phyloP scores from a whole-genome alignment of 2,797 vertebrate genomes.

The Pipistrellus kuhlii region DNA sequence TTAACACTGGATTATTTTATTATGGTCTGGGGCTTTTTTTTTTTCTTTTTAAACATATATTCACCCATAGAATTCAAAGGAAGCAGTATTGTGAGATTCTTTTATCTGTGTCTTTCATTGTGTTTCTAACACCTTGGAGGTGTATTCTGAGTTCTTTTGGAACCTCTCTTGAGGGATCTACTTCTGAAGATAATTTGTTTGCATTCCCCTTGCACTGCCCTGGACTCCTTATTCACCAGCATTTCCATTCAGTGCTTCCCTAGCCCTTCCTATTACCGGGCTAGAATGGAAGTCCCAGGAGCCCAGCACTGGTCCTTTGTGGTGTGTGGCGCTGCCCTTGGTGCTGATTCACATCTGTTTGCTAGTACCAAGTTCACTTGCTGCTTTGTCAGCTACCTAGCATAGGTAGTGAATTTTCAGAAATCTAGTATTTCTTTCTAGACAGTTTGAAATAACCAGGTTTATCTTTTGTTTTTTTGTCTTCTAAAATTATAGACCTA shows the following conservation, averaged over 20 bases:
- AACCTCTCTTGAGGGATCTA: neutral
- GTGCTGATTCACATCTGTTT: neutral
- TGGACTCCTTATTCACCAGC: neutral
- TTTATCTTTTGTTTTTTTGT: constrained; percentile 16
- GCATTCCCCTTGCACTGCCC: neutral
- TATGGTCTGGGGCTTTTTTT: constrained; percentile 17
- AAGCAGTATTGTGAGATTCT: neutral
- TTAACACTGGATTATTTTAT: neutral
- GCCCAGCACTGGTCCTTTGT: neutral
- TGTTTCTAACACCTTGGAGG: neutral
- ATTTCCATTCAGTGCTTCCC: neutral
- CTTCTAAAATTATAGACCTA: neutral
- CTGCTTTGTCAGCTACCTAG: neutral
- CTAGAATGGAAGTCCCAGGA: neutral
- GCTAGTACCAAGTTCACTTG: neutral
- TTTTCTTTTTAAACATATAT: neutral
- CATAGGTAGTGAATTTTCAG: constrained; percentile 48
- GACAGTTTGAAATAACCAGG: neutral
- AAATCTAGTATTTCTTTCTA: constrained; percentile 13
- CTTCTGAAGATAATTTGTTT: neutral
- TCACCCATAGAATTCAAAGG: neutral
- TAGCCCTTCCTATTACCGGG: neutral
- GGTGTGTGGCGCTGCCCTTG: neutral
- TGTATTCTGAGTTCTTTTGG: neutral
- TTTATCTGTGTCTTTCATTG: constrained; percentile 31